A percentile compares a stretch with the other conserved stretches of the same genome.
Conservation (phyloP, 2,797 vertebrate species). For the Scyliorhinus canicula region DNA sequence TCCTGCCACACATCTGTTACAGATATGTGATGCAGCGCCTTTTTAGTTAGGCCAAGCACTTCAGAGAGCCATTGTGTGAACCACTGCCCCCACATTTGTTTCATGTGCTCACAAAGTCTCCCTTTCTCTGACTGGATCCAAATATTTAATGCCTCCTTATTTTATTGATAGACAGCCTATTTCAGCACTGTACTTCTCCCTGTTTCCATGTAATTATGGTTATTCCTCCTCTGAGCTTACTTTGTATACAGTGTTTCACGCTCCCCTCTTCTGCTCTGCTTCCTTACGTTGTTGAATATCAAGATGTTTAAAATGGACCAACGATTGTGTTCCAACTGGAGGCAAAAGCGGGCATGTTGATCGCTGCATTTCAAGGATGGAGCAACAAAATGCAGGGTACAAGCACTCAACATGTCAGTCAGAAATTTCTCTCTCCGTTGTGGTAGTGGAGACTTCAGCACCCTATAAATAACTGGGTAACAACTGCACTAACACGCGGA, state of each 20-base stretch:
- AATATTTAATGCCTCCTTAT: neutral
- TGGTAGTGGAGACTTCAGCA: neutral
- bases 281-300: neutral
- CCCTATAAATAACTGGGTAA: neutral
- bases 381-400: neutral
- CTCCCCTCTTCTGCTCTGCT: neutral
- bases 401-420: neutral
- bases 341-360: neutral
- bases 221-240: neutral
- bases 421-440: neutral
- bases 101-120: neutral
- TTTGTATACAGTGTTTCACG: too few species aligned
- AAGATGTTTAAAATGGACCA: neutral
- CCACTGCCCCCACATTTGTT: conserved; percentile 12
- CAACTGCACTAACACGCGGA: neutral
- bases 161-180: neutral
- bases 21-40: neutral
- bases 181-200: neutral
- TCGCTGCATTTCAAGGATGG: neutral
- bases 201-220: neutral
- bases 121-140: neutral
- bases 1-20: conserved; percentile 19
- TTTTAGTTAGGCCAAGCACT: neutral
- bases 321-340: neutral
- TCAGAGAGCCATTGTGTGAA: neutral